phyloP scores from a whole-genome alignment of 2,113 vertebrate species.

The Antechinus flavipes region DNA sequence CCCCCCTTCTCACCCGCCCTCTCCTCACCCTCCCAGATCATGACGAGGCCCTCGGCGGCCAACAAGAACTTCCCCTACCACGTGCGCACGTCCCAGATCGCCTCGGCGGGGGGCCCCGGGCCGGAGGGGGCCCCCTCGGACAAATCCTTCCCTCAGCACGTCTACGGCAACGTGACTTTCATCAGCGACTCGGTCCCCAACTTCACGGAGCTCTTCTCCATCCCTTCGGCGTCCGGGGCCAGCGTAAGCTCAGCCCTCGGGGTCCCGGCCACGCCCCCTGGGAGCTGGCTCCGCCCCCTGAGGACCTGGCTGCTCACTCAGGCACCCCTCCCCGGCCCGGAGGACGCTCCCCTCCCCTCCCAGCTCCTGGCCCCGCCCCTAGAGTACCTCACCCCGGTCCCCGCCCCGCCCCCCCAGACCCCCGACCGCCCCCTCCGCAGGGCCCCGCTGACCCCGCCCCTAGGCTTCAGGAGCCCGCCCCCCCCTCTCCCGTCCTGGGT shows the following conservation, averaged over 20 bases:
- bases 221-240: conserved; percentile 87
- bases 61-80: conserved; percentile 97
- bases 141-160: conserved; percentile 91
- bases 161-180: conserved; percentile 93
- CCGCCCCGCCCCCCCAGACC: conserved; percentile 69
- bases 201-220: conserved; percentile 96
- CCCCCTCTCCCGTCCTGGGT: neutral
- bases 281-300: conserved; percentile 79
- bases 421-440: conserved; percentile 69
- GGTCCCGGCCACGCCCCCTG: conserved; percentile 80
- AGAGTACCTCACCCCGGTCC: conserved; percentile 50
- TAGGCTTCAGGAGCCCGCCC: conserved; percentile 62
- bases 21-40: conserved; percentile 82
- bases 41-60: conserved; percentile 94
- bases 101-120: conserved; percentile 61
- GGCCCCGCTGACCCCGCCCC: conserved; percentile 70
- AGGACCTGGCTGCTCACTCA: conserved; percentile 76
- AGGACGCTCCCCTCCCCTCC: conserved; percentile 61
- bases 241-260: conserved; percentile 78
- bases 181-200: conserved; percentile 94
- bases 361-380: conserved; percentile 44
- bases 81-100: conserved; percentile 95
- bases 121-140: conserved; percentile 72
- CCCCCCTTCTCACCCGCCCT: conserved; percentile 51
- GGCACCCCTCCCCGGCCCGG: conserved; percentile 71